Evolutionary conservation across 2,113 vertebrate genomes (phyloP).

Genomic region (Burhinus bistriatus): DNA sequence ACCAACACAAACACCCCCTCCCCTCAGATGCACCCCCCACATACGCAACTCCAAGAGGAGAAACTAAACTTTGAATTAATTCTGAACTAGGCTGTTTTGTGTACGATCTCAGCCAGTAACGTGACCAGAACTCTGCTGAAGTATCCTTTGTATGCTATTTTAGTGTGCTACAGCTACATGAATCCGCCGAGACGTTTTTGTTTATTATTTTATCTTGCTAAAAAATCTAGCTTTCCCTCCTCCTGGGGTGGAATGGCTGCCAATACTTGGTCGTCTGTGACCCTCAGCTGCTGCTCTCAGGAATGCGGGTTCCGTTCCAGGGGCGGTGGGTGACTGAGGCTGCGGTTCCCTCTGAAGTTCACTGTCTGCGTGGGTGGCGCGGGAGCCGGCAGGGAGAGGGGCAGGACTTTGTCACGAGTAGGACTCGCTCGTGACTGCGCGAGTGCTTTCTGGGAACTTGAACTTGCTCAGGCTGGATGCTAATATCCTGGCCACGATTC

Average conservation of each 20-base stretch:
- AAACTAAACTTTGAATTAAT: not conserved
- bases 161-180: not conserved
- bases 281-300: not conserved
- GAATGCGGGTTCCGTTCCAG: not conserved
- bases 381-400: not conserved
- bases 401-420: not conserved
- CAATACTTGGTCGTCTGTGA: not conserved
- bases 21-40: no score
- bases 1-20: not conserved
- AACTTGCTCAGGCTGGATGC: not conserved
- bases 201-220: not conserved
- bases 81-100: not conserved
- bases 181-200: not conserved
- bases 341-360: not conserved
- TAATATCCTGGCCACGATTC: not conserved
- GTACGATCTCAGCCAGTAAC: not conserved
- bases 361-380: not conserved
- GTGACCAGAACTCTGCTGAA: not conserved
- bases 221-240: not conserved
- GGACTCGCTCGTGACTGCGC: not conserved
- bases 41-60: not conserved
- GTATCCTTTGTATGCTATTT: not conserved
- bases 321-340: fast-evolving
- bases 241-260: not conserved
- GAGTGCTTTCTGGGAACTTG: not conserved